Evolutionary conservation across 1,140 invertebrate genomes (phyloP), one percentile per base, ranked within the genome.

Genomic region (Bombus huntii): DNA sequence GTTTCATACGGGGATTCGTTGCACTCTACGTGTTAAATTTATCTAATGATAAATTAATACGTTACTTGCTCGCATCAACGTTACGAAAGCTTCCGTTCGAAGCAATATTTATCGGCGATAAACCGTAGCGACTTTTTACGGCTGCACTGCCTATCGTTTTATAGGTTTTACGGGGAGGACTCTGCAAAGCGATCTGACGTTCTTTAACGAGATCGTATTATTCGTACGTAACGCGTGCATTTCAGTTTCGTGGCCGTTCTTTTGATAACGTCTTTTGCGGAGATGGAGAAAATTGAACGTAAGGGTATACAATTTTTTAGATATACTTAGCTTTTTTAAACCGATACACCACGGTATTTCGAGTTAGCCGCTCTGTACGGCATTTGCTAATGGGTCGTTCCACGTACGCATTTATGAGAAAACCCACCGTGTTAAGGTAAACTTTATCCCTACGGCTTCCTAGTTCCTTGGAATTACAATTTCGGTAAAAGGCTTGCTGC

Each of bases 391-490:
- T 83, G 82, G 74, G 44, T 57, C 47, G 39, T 47, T 78, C 22
- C 42, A 44, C 18, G 74, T 39, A 68, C 44, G 57, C 70, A 37
- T 83, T 83, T 66, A 59, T 28, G 47, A 59, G 47, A 53, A 53
- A 62, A 77, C 44, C 47, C 22, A 39, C 47, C 44, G 73, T n/a
- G n/a, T 78, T 83, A 78, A 34, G 34, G 74, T 70, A 77, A 78
- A 83, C 74, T 65, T 31, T 42, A 44, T 34, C 28, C n/a, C 34
- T 25, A 25, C 42, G 44, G 72, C 25, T 77, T 71, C 31, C n/a
- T 44, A 68, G 34, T 82, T n/a, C 62, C 47, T 83, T 47, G 81
- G 28, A 83, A 83, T 78, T 78, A 78, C 74, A 83, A 83, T 83
- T 83, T 83, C 47, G 82, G 74, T 83, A 83, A 83, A 83, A 83